phyloP scores from a whole-genome alignment of 1,140 invertebrate species.

The Dendrolimus punctatus region DNA sequence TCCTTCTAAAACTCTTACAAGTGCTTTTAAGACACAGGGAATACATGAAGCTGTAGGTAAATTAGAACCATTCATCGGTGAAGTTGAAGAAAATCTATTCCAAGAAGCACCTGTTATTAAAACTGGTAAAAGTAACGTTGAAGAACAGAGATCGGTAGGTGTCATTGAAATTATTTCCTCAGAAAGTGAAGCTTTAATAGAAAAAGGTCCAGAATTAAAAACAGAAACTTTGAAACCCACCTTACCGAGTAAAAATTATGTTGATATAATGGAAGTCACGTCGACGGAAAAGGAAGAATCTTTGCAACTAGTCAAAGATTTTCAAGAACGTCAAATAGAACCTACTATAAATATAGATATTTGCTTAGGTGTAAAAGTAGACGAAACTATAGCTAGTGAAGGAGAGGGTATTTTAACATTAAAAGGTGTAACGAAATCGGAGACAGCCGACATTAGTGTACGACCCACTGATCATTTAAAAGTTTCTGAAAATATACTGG shows the following conservation, averaged over 20 bases:
- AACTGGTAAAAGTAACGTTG: conserved; percentile 18
- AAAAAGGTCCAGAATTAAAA: conserved; percentile 8
- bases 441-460: conserved; percentile 22
- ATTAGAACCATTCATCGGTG: conserved; percentile 34
- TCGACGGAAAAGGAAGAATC: conserved; percentile 22
- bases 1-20: conserved; percentile 10
- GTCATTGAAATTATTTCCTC: conserved; percentile 36
- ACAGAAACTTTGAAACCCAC: conserved; percentile 14
- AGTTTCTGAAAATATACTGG: conserved; percentile 29
- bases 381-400: conserved; percentile 38
- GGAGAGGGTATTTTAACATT: conserved; percentile 23
- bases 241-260: conserved; percentile 17
- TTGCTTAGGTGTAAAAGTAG: conserved; percentile 22
- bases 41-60: conserved; percentile 35
- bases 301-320: conserved; percentile 11
- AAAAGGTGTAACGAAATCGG: conserved; percentile 17
- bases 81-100: conserved; percentile 26
- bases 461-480: conserved; percentile 25
- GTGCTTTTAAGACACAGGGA: conserved; percentile 24
- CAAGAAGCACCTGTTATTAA: conserved; percentile 9
- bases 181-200: conserved; percentile 28
- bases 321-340: conserved; percentile 20
- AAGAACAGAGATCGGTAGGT: conserved; percentile 36
- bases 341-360: conserved; percentile 19
- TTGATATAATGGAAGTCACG: conserved; percentile 16